phyloP scores from a whole-genome alignment of 2,113 vertebrate genomes.

The Siphamia tubifer region DNA sequence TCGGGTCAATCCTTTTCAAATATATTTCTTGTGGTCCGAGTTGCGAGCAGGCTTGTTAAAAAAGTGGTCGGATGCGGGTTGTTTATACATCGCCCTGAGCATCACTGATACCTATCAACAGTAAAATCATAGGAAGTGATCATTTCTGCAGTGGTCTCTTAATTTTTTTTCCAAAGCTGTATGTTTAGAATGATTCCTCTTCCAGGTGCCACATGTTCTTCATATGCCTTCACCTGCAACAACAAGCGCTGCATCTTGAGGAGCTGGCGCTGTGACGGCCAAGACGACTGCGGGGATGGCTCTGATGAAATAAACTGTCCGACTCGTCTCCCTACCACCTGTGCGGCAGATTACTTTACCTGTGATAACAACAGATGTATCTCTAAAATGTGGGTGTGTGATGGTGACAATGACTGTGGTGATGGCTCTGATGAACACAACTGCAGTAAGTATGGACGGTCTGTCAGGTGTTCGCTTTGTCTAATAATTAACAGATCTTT shows the following conservation, averaged over 20 bases:
- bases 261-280: conserved; percentile 73
- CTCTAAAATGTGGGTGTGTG: conserved; percentile 60
- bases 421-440: conserved; percentile 74
- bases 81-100: too few relatives aligned
- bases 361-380: conserved; percentile 69
- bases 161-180: background rate
- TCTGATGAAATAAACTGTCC: conserved; percentile 74
- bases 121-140: too few relatives aligned
- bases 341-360: conserved; percentile 44
- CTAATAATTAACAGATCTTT: background rate
- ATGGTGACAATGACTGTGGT: conserved; percentile 68
- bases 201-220: conserved; percentile 74
- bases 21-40: too few relatives aligned
- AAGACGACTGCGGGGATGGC: conserved; percentile 74
- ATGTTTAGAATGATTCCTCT: background rate
- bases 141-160: too few relatives aligned
- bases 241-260: conserved; percentile 70
- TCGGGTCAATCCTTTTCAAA: too few relatives aligned
- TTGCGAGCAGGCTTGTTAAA: too few relatives aligned
- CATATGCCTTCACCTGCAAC: conserved; percentile 65
- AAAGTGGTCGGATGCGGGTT: too few relatives aligned
- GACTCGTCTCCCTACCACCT: conserved; percentile 59
- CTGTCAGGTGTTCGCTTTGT: background rate
- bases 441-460: conserved; percentile 62
- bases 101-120: too few relatives aligned